Conservation (phyloP, 2,797 vertebrate genomes). For the Podargus strigoides region DNA sequence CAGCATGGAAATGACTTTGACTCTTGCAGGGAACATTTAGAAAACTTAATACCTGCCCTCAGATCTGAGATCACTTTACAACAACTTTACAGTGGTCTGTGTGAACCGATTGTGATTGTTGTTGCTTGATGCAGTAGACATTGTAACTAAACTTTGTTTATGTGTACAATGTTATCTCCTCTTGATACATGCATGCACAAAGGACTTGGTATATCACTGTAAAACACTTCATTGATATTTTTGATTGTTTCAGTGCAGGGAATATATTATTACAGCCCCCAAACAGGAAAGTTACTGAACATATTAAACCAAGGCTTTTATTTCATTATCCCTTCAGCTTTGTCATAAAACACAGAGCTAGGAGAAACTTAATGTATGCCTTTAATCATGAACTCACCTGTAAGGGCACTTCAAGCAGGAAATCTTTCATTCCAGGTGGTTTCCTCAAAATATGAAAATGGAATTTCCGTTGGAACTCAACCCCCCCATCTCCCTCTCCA, state of each 20-base stretch:
- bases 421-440: neutral
- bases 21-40: neutral
- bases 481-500: neutral
- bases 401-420: neutral
- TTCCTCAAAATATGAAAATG: neutral
- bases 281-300: neutral
- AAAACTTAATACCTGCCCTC: neutral
- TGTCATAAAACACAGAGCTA: neutral
- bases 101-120: neutral
- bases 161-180: accelerated
- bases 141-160: neutral
- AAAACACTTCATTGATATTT: neutral
- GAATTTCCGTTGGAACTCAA: neutral
- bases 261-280: neutral
- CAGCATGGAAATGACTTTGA: neutral
- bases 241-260: neutral
- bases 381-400: neutral
- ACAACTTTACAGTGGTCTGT: neutral
- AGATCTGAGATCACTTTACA: neutral
- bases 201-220: neutral
- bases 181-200: neutral
- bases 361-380: neutral
- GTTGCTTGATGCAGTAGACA: neutral
- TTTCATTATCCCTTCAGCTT: neutral
- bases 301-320: neutral